phyloP scores from a whole-genome alignment of 2,797 vertebrate species.

The Esox masquinongy region DNA sequence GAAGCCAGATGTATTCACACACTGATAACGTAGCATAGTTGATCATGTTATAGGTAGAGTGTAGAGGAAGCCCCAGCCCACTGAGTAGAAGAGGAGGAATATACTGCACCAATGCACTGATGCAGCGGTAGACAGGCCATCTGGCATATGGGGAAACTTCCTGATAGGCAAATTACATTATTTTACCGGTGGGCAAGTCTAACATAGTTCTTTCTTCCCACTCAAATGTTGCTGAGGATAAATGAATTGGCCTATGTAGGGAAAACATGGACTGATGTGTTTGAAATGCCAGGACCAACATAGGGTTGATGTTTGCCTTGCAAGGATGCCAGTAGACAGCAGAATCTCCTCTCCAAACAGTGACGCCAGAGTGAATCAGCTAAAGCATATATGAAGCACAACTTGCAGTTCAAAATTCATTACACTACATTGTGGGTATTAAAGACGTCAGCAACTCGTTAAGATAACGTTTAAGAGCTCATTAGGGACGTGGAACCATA shows the following conservation, averaged over 20 bases:
- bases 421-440: not conserved
- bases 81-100: constrained; percentile 7
- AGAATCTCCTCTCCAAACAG: constrained; percentile 19
- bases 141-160: no score
- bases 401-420: not conserved
- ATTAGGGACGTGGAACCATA: not conserved
- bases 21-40: constrained; percentile 8
- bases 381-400: constrained; percentile 16
- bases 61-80: constrained; percentile 1
- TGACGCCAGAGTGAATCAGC: constrained; percentile 22
- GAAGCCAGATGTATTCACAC: constrained; percentile 27
- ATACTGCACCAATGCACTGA: not conserved
- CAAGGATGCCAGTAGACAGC: constrained; percentile 9
- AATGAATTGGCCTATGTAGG: not conserved
- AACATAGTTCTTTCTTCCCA: no score
- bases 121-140: no score
- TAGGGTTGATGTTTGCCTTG: no score
- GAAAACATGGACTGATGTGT: not conserved
- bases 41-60: constrained; percentile 36
- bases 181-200: no score
- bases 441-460: not conserved
- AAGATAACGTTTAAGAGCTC: not conserved
- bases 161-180: no score
- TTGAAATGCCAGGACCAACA: no score
- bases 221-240: no score